Base-by-base conservation (phyloP, 2,888 invertebrate species). In the Polyploca ridens region DNA sequence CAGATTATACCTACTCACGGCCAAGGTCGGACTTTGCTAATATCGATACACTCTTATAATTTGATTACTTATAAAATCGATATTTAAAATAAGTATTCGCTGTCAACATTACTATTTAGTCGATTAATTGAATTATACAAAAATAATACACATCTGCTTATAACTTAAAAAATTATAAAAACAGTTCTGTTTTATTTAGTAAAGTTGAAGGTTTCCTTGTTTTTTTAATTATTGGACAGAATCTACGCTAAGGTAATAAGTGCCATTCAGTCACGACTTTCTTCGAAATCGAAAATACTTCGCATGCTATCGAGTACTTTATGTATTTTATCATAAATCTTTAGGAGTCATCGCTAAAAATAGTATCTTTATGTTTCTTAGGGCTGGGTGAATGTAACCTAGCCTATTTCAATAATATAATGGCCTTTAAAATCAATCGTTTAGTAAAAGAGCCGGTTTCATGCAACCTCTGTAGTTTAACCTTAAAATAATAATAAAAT, bases 311-410 rank as follows among this genome's bases (percentile, higher is more conserved):
- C 54, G 54, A 54, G 16, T 19, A 54, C 54, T 54, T 19, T 54
- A 10, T 3, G 16, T 19, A 54, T 3, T 54, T 7, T 10, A 10
- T n/a, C 54, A 19, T 54, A 54, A 54, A 54, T 54, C 16, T 19
- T 54, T 10, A 54, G 11, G 54, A 4, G 54, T 54, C 54, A 54
- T 54, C 54, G 19, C 54, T 3, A 7, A 54, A 54, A 54, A 54
- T 54, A 54, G 49, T 10, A 19, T 4, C 19, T 54, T 54, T 54
- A 54, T 54, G 19, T 54, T 16, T 54, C 10, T 54, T 54, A 19
- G 54, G 54, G 54, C 19, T 54, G 54, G n/a, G 54, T 54, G 46
- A 46, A n/a, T 16, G 49, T 49, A 27, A 49, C 49, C n/a, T 49
- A 16, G 5, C 14, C 16, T 16, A 49, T n/a, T 49, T 16, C 14